These are phyloP conservation scores for Nemotelus nigrinus DNA, from an alignment of 2,888 invertebrate species.

Conservation along the genomic window DNA sequence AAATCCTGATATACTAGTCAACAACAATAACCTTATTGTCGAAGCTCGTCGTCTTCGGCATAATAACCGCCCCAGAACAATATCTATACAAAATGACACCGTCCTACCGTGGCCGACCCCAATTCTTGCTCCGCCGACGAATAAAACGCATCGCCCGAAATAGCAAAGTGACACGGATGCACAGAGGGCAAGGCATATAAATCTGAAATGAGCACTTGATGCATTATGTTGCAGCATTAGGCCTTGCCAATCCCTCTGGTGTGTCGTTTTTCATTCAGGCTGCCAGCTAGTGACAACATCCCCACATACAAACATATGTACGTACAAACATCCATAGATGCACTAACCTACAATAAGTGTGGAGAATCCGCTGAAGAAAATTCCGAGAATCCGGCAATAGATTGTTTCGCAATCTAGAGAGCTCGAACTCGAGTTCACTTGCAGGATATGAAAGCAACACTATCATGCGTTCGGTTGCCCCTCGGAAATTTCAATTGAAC, in stretches of 20 bases:
- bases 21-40: conserved; percentile 40
- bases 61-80: conserved; percentile 25
- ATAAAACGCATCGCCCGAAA: no score
- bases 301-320: neutral
- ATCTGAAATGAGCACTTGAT: conserved; percentile 34
- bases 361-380: neutral
- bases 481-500: neutral
- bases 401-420: conserved; percentile 31
- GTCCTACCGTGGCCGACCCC: neutral
- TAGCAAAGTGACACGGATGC: no score
- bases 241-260: conserved; percentile 9
- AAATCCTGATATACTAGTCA: conserved; percentile 8
- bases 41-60: conserved; percentile 19
- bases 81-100: neutral
- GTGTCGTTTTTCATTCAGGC: conserved; percentile 10
- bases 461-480: conserved; percentile 14
- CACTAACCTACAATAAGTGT: neutral
- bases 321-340: no score
- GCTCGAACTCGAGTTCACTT: conserved; percentile 5
- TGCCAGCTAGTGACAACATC: neutral
- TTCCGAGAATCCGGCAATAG: conserved; percentile 27
- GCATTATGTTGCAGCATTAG: conserved; percentile 26
- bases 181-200: no score
- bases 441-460: conserved; percentile 41
- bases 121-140: no score